phyloP scores from a whole-genome alignment of 2,888 invertebrate species.

The Rotaria macrura region DNA sequence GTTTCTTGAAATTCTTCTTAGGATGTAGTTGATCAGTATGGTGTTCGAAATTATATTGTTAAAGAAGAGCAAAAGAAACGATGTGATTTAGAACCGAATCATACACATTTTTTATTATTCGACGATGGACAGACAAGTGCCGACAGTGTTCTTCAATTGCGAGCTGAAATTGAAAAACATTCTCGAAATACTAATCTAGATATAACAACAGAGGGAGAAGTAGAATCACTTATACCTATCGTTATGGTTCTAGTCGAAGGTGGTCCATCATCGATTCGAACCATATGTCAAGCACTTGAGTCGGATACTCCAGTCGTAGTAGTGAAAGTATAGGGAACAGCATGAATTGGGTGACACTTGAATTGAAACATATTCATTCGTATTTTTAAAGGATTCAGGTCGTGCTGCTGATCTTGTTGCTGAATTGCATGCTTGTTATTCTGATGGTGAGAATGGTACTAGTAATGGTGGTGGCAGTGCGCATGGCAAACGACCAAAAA shows the following conservation, averaged over 20 bases:
- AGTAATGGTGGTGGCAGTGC: neutral
- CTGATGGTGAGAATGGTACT: neutral
- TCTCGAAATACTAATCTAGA: neutral
- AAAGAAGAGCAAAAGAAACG: neutral
- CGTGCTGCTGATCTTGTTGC: constrained; percentile 16
- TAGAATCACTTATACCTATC: neutral
- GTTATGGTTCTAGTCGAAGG: constrained; percentile 16
- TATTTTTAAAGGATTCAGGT: neutral
- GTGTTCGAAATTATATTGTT: neutral
- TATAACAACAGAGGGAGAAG: neutral
- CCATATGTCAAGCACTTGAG: neutral
- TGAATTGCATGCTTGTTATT: neutral
- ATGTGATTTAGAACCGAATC: constrained; percentile 18
- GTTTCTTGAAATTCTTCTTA: no score
- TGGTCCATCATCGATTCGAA: constrained; percentile 10
- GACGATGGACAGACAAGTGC: neutral
- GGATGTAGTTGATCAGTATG: neutral
- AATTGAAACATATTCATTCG: no score
- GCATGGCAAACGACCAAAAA: neutral
- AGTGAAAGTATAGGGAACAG: neutral
- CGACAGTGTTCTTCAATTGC: neutral
- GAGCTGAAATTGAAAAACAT: neutral
- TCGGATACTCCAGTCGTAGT: neutral
- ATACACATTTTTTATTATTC: constrained; percentile 16
- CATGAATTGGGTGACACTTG: no score